phyloP scores from a whole-genome alignment of 2,888 invertebrate genomes.

The Cerceris ruficornis region DNA sequence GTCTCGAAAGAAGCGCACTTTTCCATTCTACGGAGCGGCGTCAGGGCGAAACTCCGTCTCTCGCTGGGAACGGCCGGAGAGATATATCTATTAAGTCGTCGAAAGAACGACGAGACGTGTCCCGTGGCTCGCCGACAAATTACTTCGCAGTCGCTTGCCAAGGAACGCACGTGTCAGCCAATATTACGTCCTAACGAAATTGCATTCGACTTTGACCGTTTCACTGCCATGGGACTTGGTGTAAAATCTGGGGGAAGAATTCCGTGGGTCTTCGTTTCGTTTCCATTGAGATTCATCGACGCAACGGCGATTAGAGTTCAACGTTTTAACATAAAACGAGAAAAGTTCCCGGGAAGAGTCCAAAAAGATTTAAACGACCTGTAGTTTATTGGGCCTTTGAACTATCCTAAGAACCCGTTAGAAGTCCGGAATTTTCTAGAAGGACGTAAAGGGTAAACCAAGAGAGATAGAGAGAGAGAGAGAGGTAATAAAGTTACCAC shows the following conservation, averaged over 20 bases:
- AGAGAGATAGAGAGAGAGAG: not conserved
- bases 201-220: constrained; percentile 13
- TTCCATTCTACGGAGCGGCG: no score
- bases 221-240: constrained; percentile 35
- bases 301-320: no score
- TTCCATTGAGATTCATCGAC: no score
- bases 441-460: constrained; percentile 36
- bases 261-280: no score
- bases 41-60: not conserved
- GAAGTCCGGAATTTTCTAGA: constrained; percentile 25
- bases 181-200: constrained; percentile 11
- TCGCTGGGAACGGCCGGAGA: not conserved
- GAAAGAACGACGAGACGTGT: constrained; percentile 5
- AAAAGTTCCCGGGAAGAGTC: no score
- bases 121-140: constrained; percentile 4
- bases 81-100: constrained; percentile 35
- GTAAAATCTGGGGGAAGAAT: constrained; percentile 1
- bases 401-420: constrained; percentile 34
- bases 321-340: no score
- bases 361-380: no score
- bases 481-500: constrained; percentile 41
- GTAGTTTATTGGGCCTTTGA: constrained; percentile 43
- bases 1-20: not conserved
- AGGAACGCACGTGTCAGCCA: constrained; percentile 16
- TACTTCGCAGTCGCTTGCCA: constrained; percentile 3